A percentile compares a stretch with the other conserved stretches of the same genome.
phyloP scores from a whole-genome alignment of 1,140 invertebrate genomes.

The Drosophila eugracilis region DNA sequence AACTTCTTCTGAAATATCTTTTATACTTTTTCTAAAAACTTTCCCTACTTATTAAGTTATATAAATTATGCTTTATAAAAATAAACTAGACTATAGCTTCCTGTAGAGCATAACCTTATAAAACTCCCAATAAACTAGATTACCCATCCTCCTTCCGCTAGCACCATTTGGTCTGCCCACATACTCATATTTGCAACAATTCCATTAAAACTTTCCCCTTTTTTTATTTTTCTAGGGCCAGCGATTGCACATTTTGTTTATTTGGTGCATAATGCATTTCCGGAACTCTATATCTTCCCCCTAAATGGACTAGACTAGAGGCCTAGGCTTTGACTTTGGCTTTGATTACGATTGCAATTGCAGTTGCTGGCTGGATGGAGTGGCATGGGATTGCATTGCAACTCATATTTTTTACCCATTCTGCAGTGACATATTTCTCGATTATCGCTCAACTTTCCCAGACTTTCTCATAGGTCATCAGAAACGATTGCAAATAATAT shows the following conservation, averaged over 20 bases:
- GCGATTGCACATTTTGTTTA: constrained; percentile 16
- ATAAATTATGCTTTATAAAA: too few species aligned
- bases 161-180: neutral
- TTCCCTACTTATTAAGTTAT: neutral
- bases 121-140: neutral
- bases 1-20: too few species aligned
- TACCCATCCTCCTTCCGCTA: neutral
- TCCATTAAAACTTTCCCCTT: constrained; percentile 30
- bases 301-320: constrained; percentile 39
- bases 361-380: constrained; percentile 9
- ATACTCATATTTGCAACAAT: constrained; percentile 1
- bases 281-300: constrained; percentile 24
- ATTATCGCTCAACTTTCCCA: constrained; percentile 42
- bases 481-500: constrained; percentile 40
- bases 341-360: constrained; percentile 44
- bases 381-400: constrained; percentile 16
- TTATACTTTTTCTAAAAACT: too few species aligned
- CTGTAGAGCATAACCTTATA: neutral
- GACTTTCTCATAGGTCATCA: constrained; percentile 47
- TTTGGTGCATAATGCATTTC: constrained; percentile 38
- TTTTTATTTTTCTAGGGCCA: constrained; percentile 17
- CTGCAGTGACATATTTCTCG: constrained; percentile 28
- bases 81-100: neutral
- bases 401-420: constrained; percentile 30
- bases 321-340: constrained; percentile 61